phyloP scores from a whole-genome alignment of 2,888 invertebrate species.

The Osedax fenrisi region DNA sequence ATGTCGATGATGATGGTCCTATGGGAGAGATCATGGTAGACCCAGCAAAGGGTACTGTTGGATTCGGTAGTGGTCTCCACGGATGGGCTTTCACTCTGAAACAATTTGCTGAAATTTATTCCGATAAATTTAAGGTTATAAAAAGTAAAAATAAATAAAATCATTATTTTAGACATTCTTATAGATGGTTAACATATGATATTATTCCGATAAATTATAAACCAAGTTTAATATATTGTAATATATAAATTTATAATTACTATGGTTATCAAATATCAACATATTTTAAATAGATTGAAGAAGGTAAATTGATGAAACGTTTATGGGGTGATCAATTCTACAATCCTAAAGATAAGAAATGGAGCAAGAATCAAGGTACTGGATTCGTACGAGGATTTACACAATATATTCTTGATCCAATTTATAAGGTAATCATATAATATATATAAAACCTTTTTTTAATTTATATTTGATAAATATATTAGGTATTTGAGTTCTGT shows the following conservation, averaged over 20 bases:
- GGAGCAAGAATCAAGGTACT: conserved; percentile 61
- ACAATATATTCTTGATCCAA: conserved; percentile 95
- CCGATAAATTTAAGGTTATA: conserved; percentile 75
- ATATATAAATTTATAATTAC: no score
- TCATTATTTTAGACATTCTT: no score
- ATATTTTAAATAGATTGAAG: conserved; percentile 54
- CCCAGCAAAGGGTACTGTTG: conserved; percentile 94
- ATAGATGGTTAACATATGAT: no score
- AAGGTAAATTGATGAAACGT: conserved; percentile 83
- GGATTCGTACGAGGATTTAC: conserved; percentile 72
- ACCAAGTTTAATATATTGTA: no score
- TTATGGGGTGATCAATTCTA: conserved; percentile 98
- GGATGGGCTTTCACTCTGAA: conserved; percentile 99
- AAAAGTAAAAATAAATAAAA: no score
- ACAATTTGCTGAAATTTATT: conserved; percentile 98
- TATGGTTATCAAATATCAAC: no score
- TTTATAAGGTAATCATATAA: conserved; percentile 68
- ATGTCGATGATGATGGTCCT: conserved; percentile 79
- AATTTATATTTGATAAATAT: no score
- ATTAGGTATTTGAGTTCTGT: conserved; percentile 65
- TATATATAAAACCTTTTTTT: not conserved
- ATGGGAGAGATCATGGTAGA: conserved; percentile 98
- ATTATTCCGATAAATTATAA: no score
- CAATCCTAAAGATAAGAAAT: conserved; percentile 78
- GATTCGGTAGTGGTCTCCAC: conserved; percentile 97